Evolutionary conservation across 1,140 invertebrate genomes (phyloP).

Genomic region (Drosophila mayri): DNA sequence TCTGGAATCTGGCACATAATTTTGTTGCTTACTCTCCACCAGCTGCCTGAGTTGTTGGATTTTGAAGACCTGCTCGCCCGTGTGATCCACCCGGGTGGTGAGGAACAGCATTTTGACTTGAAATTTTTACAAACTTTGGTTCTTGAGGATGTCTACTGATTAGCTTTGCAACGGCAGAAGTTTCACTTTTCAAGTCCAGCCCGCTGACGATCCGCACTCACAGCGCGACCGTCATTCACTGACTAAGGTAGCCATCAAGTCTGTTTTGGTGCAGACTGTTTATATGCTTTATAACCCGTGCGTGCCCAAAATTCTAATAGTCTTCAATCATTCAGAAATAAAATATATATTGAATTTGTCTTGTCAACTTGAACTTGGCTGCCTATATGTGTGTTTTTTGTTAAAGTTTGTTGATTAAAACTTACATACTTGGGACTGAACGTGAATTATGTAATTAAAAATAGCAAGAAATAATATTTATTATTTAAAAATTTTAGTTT

Average conservation of each 20-base stretch:
- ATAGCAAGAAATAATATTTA: not conserved
- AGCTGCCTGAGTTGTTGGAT: conserved; percentile 68
- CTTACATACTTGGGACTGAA: not conserved
- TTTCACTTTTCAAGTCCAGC: conserved; percentile 22
- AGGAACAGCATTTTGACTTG: conserved; percentile 54
- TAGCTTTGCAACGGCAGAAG: not conserved
- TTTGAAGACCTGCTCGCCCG: conserved; percentile 59
- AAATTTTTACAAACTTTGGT: conserved; percentile 23
- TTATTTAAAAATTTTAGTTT: not conserved
- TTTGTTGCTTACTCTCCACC: conserved; percentile 62
- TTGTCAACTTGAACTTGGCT: conserved; percentile 40
- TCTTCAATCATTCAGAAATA: conserved; percentile 4
- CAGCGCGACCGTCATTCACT: conserved; percentile 51
- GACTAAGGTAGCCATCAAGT: conserved; percentile 52
- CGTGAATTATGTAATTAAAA: not conserved
- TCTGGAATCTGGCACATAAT: not conserved
- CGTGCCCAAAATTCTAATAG: conserved; percentile 61
- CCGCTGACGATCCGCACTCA: conserved; percentile 57
- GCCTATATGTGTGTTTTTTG: not conserved
- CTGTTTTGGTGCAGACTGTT: conserved; percentile 54
- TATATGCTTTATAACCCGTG: conserved; percentile 53
- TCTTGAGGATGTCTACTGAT: conserved; percentile 8
- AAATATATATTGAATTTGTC: conserved; percentile 1
- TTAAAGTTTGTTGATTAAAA: not conserved
- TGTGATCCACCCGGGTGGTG: conserved; percentile 39